Evolutionary conservation across 2,888 invertebrate species (phyloP).

Genomic region (Villa cingulata): DNA sequence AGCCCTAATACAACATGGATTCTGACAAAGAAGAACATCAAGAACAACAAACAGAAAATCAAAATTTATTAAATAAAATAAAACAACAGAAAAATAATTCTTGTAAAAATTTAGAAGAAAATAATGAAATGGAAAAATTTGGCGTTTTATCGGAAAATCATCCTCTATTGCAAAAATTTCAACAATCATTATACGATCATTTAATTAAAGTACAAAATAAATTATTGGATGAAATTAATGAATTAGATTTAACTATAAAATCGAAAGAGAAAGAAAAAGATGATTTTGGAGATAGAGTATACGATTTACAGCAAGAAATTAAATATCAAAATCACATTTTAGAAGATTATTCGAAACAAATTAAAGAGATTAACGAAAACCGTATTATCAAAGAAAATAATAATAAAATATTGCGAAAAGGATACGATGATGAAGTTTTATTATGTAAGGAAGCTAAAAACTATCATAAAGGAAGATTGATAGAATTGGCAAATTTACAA

Average conservation of each 20-base stretch:
- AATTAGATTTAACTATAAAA: conserved; percentile 41
- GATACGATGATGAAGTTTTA: conserved; percentile 27
- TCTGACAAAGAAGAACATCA: too few relatives aligned
- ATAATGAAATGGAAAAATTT: neutral
- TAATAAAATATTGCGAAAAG: conserved; percentile 27
- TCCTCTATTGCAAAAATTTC: conserved; percentile 59
- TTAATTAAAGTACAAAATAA: conserved; percentile 49
- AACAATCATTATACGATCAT: conserved; percentile 51
- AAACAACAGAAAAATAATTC: too few relatives aligned
- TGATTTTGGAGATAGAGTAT: conserved; percentile 36
- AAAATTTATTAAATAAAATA: too few relatives aligned
- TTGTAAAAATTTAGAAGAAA: neutral
- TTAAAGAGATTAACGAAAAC: conserved; percentile 29
- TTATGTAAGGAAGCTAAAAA: conserved; percentile 23
- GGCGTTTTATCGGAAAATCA: conserved; percentile 53
- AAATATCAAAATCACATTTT: conserved; percentile 36
- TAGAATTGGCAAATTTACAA: conserved; percentile 28
- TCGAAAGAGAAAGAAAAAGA: conserved; percentile 28
- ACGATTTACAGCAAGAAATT: conserved; percentile 39
- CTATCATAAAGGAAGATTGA: conserved; percentile 23
- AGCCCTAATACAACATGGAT: too few relatives aligned
- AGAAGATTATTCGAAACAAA: conserved; percentile 35
- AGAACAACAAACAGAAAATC: too few relatives aligned
- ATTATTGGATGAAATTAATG: conserved; percentile 50
- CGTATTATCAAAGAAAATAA: conserved; percentile 30